Percentiles rank a stretch among this genome's conserved stretches.
Conservation (phyloP, 1,140 invertebrate species). For the Diuraphis noxia region DNA sequence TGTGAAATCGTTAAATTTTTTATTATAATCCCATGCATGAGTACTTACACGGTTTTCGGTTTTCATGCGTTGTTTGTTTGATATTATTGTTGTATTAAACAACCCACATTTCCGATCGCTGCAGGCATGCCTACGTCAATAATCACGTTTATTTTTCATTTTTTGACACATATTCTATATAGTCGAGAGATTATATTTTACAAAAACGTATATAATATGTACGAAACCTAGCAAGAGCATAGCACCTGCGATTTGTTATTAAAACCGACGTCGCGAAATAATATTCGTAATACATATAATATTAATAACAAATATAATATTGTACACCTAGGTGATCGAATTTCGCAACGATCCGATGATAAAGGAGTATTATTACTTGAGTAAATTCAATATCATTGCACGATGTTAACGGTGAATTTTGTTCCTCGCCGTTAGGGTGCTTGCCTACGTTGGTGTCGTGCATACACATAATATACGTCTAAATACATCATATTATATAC, state of each 20-base stretch:
- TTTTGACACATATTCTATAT: no score
- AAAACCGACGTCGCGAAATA: background rate
- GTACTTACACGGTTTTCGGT: background rate
- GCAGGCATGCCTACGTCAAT: no score
- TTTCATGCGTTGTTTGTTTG: no score
- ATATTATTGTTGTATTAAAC: no score
- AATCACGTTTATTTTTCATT: no score
- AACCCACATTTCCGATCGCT: background rate
- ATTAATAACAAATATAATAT: background rate
- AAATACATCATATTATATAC: no score
- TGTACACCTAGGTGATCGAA: background rate
- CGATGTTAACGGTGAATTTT: background rate
- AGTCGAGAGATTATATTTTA: background rate
- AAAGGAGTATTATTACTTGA: background rate
- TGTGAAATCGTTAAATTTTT: background rate
- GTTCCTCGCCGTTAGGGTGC: background rate
- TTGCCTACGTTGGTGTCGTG: background rate
- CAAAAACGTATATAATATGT: background rate
- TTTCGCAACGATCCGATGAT: background rate
- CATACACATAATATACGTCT: background rate
- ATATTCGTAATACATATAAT: background rate
- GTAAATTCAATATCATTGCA: background rate
- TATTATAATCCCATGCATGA: background rate
- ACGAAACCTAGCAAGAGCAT: background rate
- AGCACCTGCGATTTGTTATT: background rate